These are phyloP conservation scores for Clivina fossor DNA, from an alignment of 2,888 invertebrate genomes.

Conservation along the genomic window DNA sequence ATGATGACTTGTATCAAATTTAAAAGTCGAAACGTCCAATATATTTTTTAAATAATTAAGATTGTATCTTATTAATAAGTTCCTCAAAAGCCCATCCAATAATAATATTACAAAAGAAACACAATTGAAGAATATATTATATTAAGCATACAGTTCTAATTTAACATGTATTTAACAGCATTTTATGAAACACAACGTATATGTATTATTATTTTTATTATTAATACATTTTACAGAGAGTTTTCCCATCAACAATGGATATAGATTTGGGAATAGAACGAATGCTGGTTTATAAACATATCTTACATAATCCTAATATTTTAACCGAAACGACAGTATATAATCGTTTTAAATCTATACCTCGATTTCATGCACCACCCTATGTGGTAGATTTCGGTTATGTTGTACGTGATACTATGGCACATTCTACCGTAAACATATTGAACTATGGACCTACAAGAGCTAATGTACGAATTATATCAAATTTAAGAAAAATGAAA, in stretches of 20 bases:
- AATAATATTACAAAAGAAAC: slow-evolving; percentile 12
- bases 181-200: slow-evolving; percentile 1
- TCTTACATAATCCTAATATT: slow-evolving; percentile 53
- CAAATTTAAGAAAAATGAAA: slow-evolving; percentile 37
- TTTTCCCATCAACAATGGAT: slow-evolving; percentile 59
- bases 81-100: too few species aligned
- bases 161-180: too few species aligned
- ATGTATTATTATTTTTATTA: neutral
- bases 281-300: slow-evolving; percentile 54
- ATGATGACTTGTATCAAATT: too few species aligned
- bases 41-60: too few species aligned
- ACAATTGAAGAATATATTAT: neutral
- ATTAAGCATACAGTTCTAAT: too few species aligned
- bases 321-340: slow-evolving; percentile 46
- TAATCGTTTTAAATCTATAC: slow-evolving; percentile 51
- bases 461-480: slow-evolving; percentile 1
- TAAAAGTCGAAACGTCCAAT: too few species aligned
- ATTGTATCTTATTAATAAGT: too few species aligned
- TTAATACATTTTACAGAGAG: slow-evolving; percentile 49
- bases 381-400: slow-evolving; percentile 62
- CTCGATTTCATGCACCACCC: slow-evolving; percentile 55
- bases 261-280: slow-evolving; percentile 65
- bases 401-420: slow-evolving; percentile 55
- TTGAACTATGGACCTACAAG: slow-evolving; percentile 60
- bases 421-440: slow-evolving; percentile 54